Evolutionary conservation across 2,113 vertebrate species (phyloP).

Genomic region (Potamarius usumacintae): DNA sequence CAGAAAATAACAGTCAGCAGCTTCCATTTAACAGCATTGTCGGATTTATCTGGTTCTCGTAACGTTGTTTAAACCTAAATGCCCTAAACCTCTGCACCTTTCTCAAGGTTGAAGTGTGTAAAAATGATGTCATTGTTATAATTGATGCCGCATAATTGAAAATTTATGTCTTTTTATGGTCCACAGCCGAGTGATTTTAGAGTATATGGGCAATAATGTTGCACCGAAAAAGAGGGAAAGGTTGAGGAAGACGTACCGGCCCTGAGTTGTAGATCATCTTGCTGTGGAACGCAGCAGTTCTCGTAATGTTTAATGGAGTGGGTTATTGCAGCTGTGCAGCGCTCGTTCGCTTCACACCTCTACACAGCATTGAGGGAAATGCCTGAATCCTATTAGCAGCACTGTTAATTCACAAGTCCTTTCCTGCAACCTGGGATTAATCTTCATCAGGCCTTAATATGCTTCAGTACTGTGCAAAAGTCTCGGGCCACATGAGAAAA

Average conservation of each 20-base stretch:
- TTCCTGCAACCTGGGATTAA: constrained; percentile 18
- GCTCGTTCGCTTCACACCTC: constrained; percentile 68
- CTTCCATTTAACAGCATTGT: background rate
- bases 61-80: background rate
- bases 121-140: constrained; percentile 33
- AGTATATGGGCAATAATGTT: constrained; percentile 40
- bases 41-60: constrained; percentile 2
- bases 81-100: constrained; percentile 25
- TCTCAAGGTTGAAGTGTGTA: constrained; percentile 30
- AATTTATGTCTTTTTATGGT: constrained; percentile 21
- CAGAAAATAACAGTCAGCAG: constrained; percentile 1
- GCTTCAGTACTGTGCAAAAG: background rate
- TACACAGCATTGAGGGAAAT: constrained; percentile 36
- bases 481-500: background rate
- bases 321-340: constrained; percentile 73
- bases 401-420: constrained; percentile 46
- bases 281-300: constrained; percentile 64
- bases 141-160: constrained; percentile 23
- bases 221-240: constrained; percentile 21
- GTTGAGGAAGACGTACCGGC: constrained; percentile 29
- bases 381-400: constrained; percentile 46
- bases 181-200: constrained; percentile 2
- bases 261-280: constrained; percentile 63
- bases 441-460: constrained; percentile 27
- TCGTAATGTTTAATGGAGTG: constrained; percentile 77